phyloP scores from a whole-genome alignment of 2,113 vertebrate species.

The Chauna torquata region DNA sequence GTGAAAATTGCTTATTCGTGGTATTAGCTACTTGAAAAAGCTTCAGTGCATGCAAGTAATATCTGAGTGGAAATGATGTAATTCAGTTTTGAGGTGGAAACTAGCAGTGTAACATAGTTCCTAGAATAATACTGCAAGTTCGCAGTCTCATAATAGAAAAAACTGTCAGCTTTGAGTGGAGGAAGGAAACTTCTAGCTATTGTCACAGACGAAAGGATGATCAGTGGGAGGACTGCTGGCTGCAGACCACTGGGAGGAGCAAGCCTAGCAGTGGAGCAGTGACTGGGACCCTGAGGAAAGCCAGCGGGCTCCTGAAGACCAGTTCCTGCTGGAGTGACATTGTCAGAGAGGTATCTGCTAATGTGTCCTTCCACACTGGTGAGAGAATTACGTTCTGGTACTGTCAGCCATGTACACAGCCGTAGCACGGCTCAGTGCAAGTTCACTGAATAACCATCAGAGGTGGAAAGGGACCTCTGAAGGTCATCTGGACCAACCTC shows the following conservation, averaged over 20 bases:
- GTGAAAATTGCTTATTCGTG: background rate
- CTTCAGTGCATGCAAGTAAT: background rate
- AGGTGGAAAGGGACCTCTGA: background rate
- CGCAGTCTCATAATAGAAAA: background rate
- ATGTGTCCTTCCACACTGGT: rapidly evolving
- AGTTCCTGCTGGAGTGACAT: background rate
- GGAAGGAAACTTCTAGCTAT: background rate
- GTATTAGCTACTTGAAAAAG: background rate
- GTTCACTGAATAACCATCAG: background rate
- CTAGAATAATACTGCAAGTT: background rate
- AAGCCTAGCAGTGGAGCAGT: background rate
- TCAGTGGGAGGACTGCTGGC: rapidly evolving
- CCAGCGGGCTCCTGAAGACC: rapidly evolving
- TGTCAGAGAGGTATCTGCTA: rapidly evolving
- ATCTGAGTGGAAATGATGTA: background rate
- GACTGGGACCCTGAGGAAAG: background rate
- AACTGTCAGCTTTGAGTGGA: background rate
- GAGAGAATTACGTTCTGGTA: rapidly evolving
- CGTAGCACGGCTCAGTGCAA: rapidly evolving
- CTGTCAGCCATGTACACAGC: rapidly evolving
- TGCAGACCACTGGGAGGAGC: background rate
- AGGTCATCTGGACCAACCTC: background rate
- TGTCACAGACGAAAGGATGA: background rate
- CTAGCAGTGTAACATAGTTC: background rate
- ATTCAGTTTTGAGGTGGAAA: background rate